Base-by-base conservation (phyloP, 2,113 vertebrate species). In the Nibea coibor region DNA sequence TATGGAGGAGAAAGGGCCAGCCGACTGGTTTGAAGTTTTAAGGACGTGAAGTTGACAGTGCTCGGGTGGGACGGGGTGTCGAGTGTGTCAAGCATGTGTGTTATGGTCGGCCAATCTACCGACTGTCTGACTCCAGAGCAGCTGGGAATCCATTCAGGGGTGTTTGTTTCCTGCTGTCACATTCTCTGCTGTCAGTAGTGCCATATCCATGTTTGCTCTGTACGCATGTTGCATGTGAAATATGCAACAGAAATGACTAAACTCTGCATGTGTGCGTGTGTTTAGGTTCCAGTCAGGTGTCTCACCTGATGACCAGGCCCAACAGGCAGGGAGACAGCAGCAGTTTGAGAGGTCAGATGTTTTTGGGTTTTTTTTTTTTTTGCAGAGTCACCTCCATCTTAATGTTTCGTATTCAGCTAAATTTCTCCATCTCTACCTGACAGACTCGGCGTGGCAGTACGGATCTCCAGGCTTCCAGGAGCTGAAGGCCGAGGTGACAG, bases 401-500 rank as follows among this genome's bases (percentile, higher is more conserved):
- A 0, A 22, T 14, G 62, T 53, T 11, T 20, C 5, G 39, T 31
- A 1, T 58, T 42, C 14, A 15, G 0, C 47, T 68, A n/a, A 66
- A 24, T 35, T 53, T n/a, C n/a, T 47, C 20, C 63, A 9, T 65
- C 57, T 84, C 43, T 53, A 3, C 64, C 19, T 48, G 8, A 20
- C 78, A 95, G 94, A 95, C 82, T 88, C 94, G 3, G 78, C 80
- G 3, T 97, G 96, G 96, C 92, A 93, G 72, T 61, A 89, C 0
- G 92, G 94, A 68, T 62, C 77, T 3, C 7, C 92, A 12, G 79
- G 92, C 45, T 98, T 96, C 90, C 97, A 97, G 90, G 97, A 99
- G 91, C 81, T 98, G 84, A 97, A 97, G 91, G 97, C 97, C 0
- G 96, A 96, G 64, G 92, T 96, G 72, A 96, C 95, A 0, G 97